phyloP scores from a whole-genome alignment of 2,888 invertebrate species.

The Hipparchia sbordonii region DNA sequence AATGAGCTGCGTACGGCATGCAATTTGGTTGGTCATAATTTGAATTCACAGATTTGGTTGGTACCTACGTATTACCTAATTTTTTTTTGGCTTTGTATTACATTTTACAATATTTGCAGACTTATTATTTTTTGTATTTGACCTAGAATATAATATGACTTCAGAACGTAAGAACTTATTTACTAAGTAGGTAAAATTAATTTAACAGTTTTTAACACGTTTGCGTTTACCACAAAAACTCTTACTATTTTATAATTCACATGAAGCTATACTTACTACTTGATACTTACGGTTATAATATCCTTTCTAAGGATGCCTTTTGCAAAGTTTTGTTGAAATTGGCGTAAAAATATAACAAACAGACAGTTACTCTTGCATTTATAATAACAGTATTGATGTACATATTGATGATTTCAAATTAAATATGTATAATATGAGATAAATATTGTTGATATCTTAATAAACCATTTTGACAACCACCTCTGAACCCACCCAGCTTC shows the following conservation, averaged over 20 bases:
- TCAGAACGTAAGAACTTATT: not conserved
- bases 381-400: not conserved
- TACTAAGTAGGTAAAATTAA: not conserved
- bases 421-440: not conserved
- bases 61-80: not conserved
- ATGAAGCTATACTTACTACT: too few relatives aligned
- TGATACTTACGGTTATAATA: too few relatives aligned
- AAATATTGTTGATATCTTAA: not conserved
- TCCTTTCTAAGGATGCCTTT: too few relatives aligned
- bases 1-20: slow-evolving; percentile 2
- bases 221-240: too few relatives aligned
- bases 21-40: not conserved
- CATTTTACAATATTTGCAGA: not conserved
- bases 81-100: not conserved
- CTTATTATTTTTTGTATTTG: not conserved
- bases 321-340: too few relatives aligned
- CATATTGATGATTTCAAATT: not conserved
- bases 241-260: too few relatives aligned
- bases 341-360: too few relatives aligned
- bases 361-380: too few relatives aligned
- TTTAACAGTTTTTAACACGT: not conserved
- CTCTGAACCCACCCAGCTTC: not conserved
- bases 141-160: not conserved
- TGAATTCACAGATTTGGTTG: not conserved
- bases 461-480: not conserved